phyloP scores from a whole-genome alignment of 2,888 invertebrate genomes.

The Eristalis arbustorum region DNA sequence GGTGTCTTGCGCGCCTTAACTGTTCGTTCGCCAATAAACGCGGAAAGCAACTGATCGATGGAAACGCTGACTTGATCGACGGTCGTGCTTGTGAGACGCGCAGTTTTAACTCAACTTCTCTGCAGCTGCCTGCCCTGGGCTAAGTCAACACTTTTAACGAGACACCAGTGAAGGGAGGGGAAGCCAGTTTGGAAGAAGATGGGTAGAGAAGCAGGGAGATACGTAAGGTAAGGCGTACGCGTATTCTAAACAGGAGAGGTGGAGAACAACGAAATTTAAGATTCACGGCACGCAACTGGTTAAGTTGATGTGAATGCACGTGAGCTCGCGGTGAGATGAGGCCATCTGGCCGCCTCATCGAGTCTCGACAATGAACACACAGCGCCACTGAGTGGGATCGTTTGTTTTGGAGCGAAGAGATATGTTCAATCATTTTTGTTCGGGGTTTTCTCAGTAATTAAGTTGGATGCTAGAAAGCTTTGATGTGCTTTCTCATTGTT shows the following conservation, averaged over 20 bases:
- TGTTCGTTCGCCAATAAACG: conserved; percentile 56
- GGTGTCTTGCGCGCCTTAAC: conserved; percentile 34
- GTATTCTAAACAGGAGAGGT: background rate
- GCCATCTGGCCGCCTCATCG: conserved; percentile 12
- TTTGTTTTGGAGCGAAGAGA: conserved; percentile 42
- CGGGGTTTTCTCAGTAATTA: conserved; percentile 29
- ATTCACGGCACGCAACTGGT: conserved; percentile 47
- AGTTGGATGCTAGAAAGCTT: conserved; percentile 42
- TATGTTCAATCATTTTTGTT: background rate
- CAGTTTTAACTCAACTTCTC: conserved; percentile 19
- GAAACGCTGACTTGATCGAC: conserved; percentile 63
- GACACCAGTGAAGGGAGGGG: conserved; percentile 23
- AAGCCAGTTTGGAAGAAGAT: conserved; percentile 42
- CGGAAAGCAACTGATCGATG: conserved; percentile 63
- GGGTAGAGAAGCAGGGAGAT: background rate
- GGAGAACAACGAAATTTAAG: conserved; percentile 12
- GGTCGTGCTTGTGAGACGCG: conserved; percentile 56
- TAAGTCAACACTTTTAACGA: conserved; percentile 34
- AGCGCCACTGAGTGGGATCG: conserved; percentile 2
- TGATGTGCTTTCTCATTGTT: background rate
- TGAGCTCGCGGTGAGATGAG: background rate
- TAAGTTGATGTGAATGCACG: background rate
- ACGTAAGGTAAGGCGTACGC: conserved; percentile 25
- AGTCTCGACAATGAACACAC: conserved; percentile 47
- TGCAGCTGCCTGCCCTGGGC: conserved; percentile 26